Evolutionary conservation across 2,113 vertebrate genomes (phyloP).

Genomic region (Apistogramma diplotaenia): DNA sequence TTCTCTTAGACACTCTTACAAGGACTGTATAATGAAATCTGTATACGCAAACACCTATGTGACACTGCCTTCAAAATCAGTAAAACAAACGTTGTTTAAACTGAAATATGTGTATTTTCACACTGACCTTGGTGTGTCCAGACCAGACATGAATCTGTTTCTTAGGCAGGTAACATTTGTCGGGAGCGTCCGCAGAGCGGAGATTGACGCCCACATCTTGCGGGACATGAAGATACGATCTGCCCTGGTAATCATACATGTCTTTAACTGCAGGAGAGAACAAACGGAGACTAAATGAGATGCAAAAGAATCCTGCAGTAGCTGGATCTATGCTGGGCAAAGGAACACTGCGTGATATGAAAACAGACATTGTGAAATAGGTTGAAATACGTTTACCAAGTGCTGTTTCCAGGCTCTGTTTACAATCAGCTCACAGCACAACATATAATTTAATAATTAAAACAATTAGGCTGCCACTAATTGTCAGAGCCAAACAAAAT

Average conservation of each 20-base stretch:
- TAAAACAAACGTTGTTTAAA: background rate
- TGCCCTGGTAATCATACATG: conserved; percentile 97
- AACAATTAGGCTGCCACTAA: background rate
- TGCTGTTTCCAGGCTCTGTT: background rate
- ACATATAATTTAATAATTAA: background rate
- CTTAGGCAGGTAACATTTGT: conserved; percentile 98
- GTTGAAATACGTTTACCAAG: background rate
- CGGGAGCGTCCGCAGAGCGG: conserved; percentile 86
- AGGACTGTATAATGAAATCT: background rate
- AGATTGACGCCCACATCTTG: conserved; percentile 98
- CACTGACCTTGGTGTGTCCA: conserved; percentile 93
- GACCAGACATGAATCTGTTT: conserved; percentile 98
- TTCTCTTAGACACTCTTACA: background rate
- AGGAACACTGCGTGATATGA: background rate
- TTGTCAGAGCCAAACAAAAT: background rate
- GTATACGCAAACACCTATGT: background rate
- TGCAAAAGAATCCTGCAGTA: background rate
- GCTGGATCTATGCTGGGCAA: background rate
- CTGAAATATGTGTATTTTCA: no score
- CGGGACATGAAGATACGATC: conserved; percentile 95
- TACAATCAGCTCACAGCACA: background rate
- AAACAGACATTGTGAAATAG: background rate
- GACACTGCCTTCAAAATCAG: background rate
- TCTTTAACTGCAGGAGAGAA: conserved; percentile 87
- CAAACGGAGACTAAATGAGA: background rate